Base-by-base conservation (phyloP, 2,888 invertebrate genomes). In the Heteromurus nitidus region DNA sequence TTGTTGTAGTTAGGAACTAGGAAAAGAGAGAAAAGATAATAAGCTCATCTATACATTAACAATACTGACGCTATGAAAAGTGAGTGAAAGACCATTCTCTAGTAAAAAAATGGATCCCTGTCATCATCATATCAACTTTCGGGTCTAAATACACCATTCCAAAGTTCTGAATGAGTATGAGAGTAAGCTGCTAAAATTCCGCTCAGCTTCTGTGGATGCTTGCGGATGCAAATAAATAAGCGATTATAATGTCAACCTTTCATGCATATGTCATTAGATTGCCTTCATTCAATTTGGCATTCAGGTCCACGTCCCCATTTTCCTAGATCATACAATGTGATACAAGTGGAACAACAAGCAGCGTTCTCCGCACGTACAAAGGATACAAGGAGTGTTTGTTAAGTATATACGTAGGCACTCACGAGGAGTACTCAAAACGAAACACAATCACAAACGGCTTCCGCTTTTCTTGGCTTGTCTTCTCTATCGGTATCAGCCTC, bases 181-280 rank as follows among this genome's bases (percentile, higher is more conserved):
- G n/a, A n/a, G n/a, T n/a, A n/a, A n/a, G n/a, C n/a, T n/a, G n/a
- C n/a, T n/a, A n/a, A n/a, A n/a, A n/a, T 53, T 53, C 53, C 13
- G 28, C 30, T 20, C 62, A 65, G 22, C 7, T 70, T 28, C 26
- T 44, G 47, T 67, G 22, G 72, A 62, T 73, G 47, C 20, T 73
- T 73, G 60, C 73, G 62, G 73, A 73, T 73, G 73, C 62, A 73
- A 73, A 73, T 73, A 73, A 73, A 74, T 74, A 65, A 74, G 53
- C 74, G 74, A 74, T 74, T 74, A 74, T 65, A 74, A 64, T 74
- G 74, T 74, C 74, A 74, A 74, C 64, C 65, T 64, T 62, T 42
- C 64, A 31, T 64, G 47, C 74, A 31, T 74, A 65, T 50, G 74
- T 74, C 64, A 62, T 65, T 50, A 68, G 50, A 47, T 68, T 68